Conservation (phyloP, 2,113 vertebrate genomes). For the Dasyurus viverrinus region DNA sequence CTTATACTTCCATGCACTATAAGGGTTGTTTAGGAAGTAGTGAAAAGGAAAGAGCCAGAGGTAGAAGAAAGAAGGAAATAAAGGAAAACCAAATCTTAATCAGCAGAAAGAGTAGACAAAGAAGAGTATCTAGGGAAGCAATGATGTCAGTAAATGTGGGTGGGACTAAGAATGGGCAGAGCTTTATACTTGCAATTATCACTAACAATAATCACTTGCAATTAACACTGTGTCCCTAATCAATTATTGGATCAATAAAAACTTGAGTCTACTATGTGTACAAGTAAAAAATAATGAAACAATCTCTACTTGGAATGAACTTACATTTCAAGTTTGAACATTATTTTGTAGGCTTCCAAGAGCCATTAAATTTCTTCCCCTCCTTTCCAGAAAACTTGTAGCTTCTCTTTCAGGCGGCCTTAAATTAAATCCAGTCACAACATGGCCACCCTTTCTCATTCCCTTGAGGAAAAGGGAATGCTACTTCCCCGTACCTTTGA, state of each 20-base stretch:
- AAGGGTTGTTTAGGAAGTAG: background rate
- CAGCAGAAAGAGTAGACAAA: background rate
- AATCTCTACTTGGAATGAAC: background rate
- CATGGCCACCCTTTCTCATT: conserved; percentile 51
- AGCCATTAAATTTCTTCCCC: conserved; percentile 65
- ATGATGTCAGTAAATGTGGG: background rate
- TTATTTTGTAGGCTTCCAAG: background rate
- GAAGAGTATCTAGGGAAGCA: background rate
- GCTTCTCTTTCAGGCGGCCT: conserved; percentile 73
- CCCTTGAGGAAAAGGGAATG: conserved; percentile 69
- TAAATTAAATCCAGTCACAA: conserved; percentile 75
- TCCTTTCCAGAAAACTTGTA: conserved; percentile 72
- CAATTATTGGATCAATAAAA: background rate
- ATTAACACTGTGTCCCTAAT: background rate
- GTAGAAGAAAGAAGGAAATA: background rate
- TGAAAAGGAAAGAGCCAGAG: background rate
- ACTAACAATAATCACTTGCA: background rate
- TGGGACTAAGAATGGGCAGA: background rate
- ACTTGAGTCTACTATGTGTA: background rate
- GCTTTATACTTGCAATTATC: background rate
- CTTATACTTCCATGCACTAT: background rate
- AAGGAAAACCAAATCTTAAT: background rate
- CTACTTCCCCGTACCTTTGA: conserved; percentile 69
- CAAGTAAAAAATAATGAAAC: background rate
- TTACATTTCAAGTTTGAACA: background rate